Evolutionary conservation across 2,888 invertebrate genomes (phyloP), one percentile per base, ranked within the genome.

Genomic region (Seira musarum): DNA sequence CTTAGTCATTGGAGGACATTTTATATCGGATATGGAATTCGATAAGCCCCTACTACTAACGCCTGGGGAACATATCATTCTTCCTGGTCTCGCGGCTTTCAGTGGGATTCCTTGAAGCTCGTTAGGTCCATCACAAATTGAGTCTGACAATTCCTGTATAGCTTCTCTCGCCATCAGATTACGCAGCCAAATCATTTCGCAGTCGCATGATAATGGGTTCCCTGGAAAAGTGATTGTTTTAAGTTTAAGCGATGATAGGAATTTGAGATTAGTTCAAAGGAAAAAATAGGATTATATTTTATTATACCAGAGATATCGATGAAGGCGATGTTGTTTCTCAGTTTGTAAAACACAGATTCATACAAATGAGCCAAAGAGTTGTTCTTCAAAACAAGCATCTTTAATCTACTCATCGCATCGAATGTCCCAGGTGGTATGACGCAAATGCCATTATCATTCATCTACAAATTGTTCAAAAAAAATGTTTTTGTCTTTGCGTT

Each of bases 231-330:
- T 24, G n/a, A 8, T 22, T n/a, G 13, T 67, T 68, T n/a, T n/a
- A n/a, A n/a, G n/a, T n/a, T n/a, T n/a, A n/a, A n/a, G n/a, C n/a
- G n/a, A n/a, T n/a, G n/a, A n/a, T n/a, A n/a, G n/a, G n/a, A n/a
- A n/a, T n/a, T n/a, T n/a, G n/a, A n/a, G n/a, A 49, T 13, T 30
- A 53, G 1, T 49, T 5, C 19, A 15, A 15, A 19, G 21, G n/a
- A n/a, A n/a, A n/a, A n/a, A n/a, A n/a, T n/a, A n/a, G n/a, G n/a
- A n/a, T n/a, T n/a, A n/a, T n/a, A n/a, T n/a, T n/a, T n/a, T n/a
- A n/a, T n/a, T n/a, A n/a, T 90, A 94, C 95, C 96, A 88, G 95
- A 94, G 80, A 96, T 92, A 89, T 96, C 95, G 79, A 96, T 90
- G 86, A 94, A 92, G 6, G 95, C 95, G 73, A 96, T 93, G 86